Conservation (phyloP, 2,797 vertebrate species). For the Galago senegalensis region DNA sequence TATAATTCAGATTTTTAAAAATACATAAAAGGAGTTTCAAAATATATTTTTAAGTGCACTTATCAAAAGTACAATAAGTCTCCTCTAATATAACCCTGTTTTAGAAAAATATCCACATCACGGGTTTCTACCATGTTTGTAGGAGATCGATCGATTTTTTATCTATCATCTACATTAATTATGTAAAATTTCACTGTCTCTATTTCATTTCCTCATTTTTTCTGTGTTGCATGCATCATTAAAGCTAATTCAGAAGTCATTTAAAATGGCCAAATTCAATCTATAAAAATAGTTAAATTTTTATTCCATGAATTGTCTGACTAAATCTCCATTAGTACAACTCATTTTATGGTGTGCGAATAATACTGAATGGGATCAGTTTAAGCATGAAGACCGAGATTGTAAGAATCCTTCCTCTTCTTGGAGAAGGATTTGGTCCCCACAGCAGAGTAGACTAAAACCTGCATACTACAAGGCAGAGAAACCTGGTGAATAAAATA, state of each 20-base stretch:
- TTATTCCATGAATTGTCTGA: neutral
- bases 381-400: neutral
- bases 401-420: neutral
- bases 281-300: neutral
- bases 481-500: neutral
- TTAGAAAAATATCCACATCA: neutral
- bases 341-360: neutral
- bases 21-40: neutral
- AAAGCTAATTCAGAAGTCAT: constrained; percentile 1
- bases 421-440: constrained; percentile 34
- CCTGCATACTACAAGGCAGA: neutral
- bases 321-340: neutral
- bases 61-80: neutral
- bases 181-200: neutral
- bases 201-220: constrained; percentile 20
- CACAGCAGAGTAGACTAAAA: neutral
- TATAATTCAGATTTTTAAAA: constrained; percentile 68
- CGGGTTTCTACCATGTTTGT: neutral
- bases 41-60: neutral
- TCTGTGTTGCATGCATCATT: neutral
- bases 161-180: neutral
- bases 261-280: constrained; percentile 31
- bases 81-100: neutral
- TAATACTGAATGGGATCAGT: constrained; percentile 7
- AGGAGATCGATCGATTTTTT: neutral